Percentiles rank a stretch among this genome's conserved stretches.
phyloP scores from a whole-genome alignment of 2,797 vertebrate species.

The Hippocampus kuda region DNA sequence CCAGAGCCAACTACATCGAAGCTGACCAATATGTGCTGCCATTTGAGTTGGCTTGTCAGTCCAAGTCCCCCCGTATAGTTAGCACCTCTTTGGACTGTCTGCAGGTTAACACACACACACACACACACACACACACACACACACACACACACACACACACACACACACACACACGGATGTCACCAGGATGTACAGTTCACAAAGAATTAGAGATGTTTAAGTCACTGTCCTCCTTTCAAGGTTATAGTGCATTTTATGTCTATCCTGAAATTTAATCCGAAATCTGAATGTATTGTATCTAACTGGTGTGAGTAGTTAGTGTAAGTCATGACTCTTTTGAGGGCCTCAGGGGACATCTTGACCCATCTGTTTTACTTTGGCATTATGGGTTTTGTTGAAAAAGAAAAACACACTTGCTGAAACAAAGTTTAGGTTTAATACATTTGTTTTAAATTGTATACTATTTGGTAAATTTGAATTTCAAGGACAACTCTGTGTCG shows the following conservation, averaged over 20 bases:
- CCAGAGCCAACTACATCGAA: conserved; percentile 95
- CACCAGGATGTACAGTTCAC: not conserved
- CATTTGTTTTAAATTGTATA: no score
- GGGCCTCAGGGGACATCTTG: not conserved
- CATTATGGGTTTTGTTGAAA: no score
- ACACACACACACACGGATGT: not conserved
- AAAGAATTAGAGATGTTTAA: not conserved
- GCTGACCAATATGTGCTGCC: conserved; percentile 96
- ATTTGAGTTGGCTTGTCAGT: conserved; percentile 94
- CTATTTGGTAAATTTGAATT: no score
- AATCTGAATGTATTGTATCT: not conserved
- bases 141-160: conserved; percentile 5
- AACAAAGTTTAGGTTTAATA: no score
- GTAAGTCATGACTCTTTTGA: not conserved
- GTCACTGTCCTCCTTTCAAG: not conserved
- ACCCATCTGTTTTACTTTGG: not conserved
- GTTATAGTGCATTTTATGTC: not conserved
- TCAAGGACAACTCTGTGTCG: not conserved
- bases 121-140: conserved; percentile 1
- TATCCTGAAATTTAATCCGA: not conserved
- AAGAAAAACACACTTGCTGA: no score
- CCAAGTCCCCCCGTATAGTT: conserved; percentile 90
- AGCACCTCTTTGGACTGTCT: conserved; percentile 94
- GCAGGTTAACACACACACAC: conserved; percentile 65
- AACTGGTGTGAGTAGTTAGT: not conserved